phyloP scores from a whole-genome alignment of 2,888 invertebrate genomes.

The Atrina japonica region DNA sequence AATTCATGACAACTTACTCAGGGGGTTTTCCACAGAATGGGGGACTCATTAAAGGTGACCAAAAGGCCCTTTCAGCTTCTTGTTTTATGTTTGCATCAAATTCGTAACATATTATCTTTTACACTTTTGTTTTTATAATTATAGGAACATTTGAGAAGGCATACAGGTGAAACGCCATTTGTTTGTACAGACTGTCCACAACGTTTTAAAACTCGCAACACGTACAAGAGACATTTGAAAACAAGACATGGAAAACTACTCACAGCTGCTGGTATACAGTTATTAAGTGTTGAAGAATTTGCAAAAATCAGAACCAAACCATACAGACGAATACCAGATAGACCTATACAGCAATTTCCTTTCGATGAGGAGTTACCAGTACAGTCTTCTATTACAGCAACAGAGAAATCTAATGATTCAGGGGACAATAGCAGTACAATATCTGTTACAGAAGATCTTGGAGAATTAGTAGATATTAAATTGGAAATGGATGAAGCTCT shows the following conservation, averaged over 20 bases:
- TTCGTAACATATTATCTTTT: too few relatives aligned
- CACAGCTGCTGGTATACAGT: slow-evolving; percentile 82
- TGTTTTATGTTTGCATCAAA: too few relatives aligned
- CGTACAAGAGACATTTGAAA: slow-evolving; percentile 84
- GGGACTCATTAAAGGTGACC: too few relatives aligned
- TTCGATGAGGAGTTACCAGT: neutral
- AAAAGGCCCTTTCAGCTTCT: too few relatives aligned
- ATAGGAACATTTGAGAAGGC: slow-evolving; percentile 83
- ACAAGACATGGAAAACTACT: slow-evolving; percentile 84
- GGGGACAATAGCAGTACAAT: slow-evolving; percentile 23
- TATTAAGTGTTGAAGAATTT: slow-evolving; percentile 81
- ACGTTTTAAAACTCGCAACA: slow-evolving; percentile 84
- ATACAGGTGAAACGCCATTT: slow-evolving; percentile 80
- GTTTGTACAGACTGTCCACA: slow-evolving; percentile 75
- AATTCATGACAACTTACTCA: too few relatives aligned
- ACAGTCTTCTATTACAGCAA: neutral
- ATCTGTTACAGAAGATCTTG: slow-evolving; percentile 23
- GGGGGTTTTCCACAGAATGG: too few relatives aligned
- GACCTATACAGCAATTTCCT: slow-evolving; percentile 1
- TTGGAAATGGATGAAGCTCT: slow-evolving; percentile 23
- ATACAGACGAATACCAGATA: slow-evolving; percentile 49
- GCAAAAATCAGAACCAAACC: slow-evolving; percentile 68
- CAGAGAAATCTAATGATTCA: slow-evolving; percentile 6
- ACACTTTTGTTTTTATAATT: too few relatives aligned
- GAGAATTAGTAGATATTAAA: slow-evolving; percentile 23